Percentiles rank a stretch among this genome's conserved stretches.
These are phyloP conservation scores for Asobara japonica DNA, from an alignment of 1,140 invertebrate genomes.

Conservation along the genomic window DNA sequence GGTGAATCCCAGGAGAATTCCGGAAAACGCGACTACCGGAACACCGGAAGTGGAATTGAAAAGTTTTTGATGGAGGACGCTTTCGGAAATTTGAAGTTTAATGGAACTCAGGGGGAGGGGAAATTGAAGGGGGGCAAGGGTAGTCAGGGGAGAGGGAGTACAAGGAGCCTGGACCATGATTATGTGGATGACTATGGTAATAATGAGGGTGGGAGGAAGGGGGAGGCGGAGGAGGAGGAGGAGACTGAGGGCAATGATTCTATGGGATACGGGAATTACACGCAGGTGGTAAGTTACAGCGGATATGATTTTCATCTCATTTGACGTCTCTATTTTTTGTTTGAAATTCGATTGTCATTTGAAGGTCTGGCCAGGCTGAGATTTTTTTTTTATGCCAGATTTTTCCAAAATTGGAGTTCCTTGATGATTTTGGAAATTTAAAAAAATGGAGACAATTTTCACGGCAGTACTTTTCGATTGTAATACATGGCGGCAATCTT, in stretches of 20 bases:
- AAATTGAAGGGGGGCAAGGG: constrained; percentile 25
- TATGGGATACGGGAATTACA: constrained; percentile 9
- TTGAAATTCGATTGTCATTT: neutral
- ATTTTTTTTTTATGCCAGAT: too few relatives aligned
- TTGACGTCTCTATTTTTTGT: too few relatives aligned
- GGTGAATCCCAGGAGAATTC: constrained; percentile 39
- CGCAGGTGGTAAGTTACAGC: constrained; percentile 44
- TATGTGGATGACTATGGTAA: constrained; percentile 56
- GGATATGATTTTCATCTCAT: too few relatives aligned
- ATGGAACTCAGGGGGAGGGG: constrained; percentile 22
- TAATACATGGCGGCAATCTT: too few relatives aligned
- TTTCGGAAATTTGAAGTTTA: constrained; percentile 46
- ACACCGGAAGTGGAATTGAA: constrained; percentile 44
- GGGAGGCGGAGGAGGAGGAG: constrained; percentile 39
- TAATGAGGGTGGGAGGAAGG: constrained; percentile 36
- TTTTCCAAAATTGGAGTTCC: too few relatives aligned
- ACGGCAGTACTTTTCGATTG: too few relatives aligned
- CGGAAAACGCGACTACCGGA: constrained; percentile 50
- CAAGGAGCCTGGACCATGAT: constrained; percentile 54
- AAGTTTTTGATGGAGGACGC: constrained; percentile 49
- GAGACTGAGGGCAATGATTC: too few relatives aligned
- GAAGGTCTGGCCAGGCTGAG: too few relatives aligned
- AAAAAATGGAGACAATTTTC: too few relatives aligned
- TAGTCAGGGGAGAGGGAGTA: constrained; percentile 40
- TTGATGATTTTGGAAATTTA: too few relatives aligned